These are phyloP conservation scores for Meleagris gallopavo DNA, from an alignment of 2,113 vertebrate genomes.

Conservation along the genomic window DNA sequence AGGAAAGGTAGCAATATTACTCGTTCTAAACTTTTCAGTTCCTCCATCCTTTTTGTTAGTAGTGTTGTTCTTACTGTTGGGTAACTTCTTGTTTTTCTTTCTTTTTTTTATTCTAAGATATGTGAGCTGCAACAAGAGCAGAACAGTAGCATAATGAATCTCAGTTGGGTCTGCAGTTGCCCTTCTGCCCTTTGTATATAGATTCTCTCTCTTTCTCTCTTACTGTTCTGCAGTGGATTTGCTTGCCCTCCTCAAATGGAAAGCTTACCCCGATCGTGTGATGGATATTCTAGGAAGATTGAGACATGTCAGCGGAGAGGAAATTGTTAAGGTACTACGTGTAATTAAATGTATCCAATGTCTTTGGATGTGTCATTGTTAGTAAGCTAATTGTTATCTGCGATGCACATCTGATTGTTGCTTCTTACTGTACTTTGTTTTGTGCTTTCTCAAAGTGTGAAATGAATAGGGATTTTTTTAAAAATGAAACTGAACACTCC, in stretches of 20 bases:
- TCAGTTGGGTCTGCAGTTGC: background rate
- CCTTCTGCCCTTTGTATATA: background rate
- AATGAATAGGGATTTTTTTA: background rate
- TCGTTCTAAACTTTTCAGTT: background rate
- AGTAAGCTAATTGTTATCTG: background rate
- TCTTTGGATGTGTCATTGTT: background rate
- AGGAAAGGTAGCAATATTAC: background rate
- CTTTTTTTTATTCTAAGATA: background rate
- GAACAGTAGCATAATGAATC: background rate
- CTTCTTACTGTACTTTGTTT: background rate
- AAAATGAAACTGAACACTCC: background rate
- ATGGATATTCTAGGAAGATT: conserved; percentile 92
- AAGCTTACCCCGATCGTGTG: conserved; percentile 92
- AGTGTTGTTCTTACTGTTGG: background rate
- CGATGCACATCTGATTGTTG: background rate
- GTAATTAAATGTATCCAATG: background rate
- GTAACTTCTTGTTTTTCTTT: background rate
- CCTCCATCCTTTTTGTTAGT: background rate
- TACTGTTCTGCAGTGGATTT: conserved; percentile 86
- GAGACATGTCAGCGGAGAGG: conserved; percentile 92
- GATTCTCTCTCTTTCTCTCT: conserved; percentile 10
- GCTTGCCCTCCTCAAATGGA: conserved; percentile 95
- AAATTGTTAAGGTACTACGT: conserved; percentile 91
- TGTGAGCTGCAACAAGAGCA: background rate
- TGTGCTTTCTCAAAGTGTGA: background rate